Percentiles rank a stretch among this genome's conserved stretches.
Conservation (phyloP, 2,888 invertebrate species). For the Platynereis dumerilii region DNA sequence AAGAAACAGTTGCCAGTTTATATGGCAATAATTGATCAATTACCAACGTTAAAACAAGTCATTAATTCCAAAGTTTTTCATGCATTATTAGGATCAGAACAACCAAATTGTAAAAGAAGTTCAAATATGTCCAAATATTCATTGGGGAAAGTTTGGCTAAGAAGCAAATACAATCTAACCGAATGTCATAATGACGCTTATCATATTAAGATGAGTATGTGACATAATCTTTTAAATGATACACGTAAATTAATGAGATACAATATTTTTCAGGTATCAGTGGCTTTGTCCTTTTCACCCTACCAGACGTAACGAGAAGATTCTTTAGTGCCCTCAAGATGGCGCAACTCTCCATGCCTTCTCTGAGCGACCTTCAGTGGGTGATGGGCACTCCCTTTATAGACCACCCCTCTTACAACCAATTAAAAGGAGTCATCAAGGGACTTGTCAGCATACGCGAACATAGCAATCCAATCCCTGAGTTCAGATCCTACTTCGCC, state of each 20-base stretch:
- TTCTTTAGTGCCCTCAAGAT: slow-evolving; percentile 17
- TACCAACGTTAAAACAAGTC: too few species aligned
- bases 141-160: too few species aligned
- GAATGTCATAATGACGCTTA: too few species aligned
- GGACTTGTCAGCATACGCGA: slow-evolving; percentile 16
- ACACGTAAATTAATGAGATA: too few species aligned
- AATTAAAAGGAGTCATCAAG: slow-evolving; percentile 19
- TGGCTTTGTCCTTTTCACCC: slow-evolving; percentile 11
- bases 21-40: not conserved
- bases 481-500: slow-evolving; percentile 19
- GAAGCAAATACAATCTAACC: too few species aligned
- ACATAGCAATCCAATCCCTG: slow-evolving; percentile 11
- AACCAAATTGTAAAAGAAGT: too few species aligned
- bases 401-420: slow-evolving; percentile 13
- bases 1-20: not conserved
- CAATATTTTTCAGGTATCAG: slow-evolving; percentile 13
- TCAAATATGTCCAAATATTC: too few species aligned
- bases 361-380: slow-evolving; percentile 14
- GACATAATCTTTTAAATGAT: too few species aligned
- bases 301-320: slow-evolving; percentile 10
- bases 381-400: slow-evolving; percentile 20
- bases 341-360: slow-evolving; percentile 3
- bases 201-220: too few species aligned
- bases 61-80: too few species aligned
- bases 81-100: too few species aligned